Percentiles rank a stretch among this genome's conserved stretches.
phyloP scores from a whole-genome alignment of 2,888 invertebrate species.

The Pherbina coryleti region DNA sequence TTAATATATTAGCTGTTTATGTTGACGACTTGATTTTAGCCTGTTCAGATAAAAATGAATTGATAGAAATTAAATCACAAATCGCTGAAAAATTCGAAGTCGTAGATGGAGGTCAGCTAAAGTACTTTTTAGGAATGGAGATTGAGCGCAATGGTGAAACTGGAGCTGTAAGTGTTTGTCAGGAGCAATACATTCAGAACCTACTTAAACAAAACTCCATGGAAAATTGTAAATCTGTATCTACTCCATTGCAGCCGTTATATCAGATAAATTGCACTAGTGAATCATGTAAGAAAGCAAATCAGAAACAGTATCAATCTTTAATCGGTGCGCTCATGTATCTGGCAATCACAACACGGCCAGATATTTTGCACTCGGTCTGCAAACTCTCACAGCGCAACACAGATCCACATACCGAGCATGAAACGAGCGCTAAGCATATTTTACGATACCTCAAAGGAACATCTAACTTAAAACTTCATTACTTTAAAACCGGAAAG shows the following conservation, averaged over 20 bases:
- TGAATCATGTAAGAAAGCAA: slow-evolving; percentile 1
- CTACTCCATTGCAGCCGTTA: slow-evolving; percentile 46
- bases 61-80: slow-evolving; percentile 39
- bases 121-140: slow-evolving; percentile 41
- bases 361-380: slow-evolving; percentile 43
- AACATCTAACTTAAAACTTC: slow-evolving; percentile 41
- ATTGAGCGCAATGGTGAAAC: slow-evolving; percentile 42
- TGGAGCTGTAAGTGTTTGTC: slow-evolving; percentile 44
- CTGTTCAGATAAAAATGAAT: slow-evolving; percentile 43
- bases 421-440: slow-evolving; percentile 41
- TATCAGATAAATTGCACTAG: slow-evolving; percentile 43
- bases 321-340: slow-evolving; percentile 38
- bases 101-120: slow-evolving; percentile 40
- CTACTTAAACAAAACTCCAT: slow-evolving; percentile 47
- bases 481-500: slow-evolving; percentile 37
- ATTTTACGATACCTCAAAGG: slow-evolving; percentile 44
- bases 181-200: slow-evolving; percentile 43
- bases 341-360: slow-evolving; percentile 36
- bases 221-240: slow-evolving; percentile 42
- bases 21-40: slow-evolving; percentile 47
- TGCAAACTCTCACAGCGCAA: slow-evolving; percentile 46
- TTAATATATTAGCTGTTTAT: slow-evolving; percentile 38
- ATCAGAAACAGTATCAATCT: slow-evolving; percentile 34
- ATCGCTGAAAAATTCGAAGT: slow-evolving; percentile 42
- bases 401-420: slow-evolving; percentile 45